These are phyloP conservation scores for Oenanthe melanoleuca DNA, from an alignment of 2,113 vertebrate species.

Conservation along the genomic window DNA sequence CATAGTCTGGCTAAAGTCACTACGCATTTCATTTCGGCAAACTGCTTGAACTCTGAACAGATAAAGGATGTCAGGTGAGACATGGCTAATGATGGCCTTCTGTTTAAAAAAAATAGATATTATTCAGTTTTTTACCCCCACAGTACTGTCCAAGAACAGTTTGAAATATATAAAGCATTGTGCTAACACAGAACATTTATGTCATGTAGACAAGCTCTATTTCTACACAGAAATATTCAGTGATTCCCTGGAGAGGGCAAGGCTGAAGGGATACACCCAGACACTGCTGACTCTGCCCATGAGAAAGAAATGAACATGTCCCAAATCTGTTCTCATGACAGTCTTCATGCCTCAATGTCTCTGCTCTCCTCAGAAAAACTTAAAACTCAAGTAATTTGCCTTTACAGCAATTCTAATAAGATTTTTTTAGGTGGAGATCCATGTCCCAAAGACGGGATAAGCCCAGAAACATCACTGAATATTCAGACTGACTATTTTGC, in stretches of 20 bases:
- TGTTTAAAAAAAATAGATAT: constrained; percentile 81
- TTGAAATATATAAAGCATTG: constrained; percentile 59
- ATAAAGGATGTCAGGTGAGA: constrained; percentile 93
- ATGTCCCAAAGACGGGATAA: neutral
- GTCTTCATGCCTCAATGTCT: neutral
- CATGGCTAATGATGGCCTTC: constrained; percentile 93
- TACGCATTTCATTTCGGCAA: constrained; percentile 94
- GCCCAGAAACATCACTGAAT: neutral
- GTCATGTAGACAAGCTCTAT: neutral
- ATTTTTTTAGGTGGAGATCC: neutral
- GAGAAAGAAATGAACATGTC: neutral
- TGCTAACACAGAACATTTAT: constrained; percentile 46
- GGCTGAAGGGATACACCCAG: neutral
- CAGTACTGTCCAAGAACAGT: constrained; percentile 59
- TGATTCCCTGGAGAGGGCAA: neutral
- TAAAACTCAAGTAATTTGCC: neutral
- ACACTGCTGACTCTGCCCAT: neutral
- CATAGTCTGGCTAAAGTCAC: constrained; percentile 98
- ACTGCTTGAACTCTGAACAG: constrained; percentile 95
- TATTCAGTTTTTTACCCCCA: constrained; percentile 75
- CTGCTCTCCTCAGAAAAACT: neutral
- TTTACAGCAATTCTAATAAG: neutral
- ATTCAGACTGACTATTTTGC: neutral
- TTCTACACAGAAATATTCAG: neutral
- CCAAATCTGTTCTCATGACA: neutral